A percentile compares a stretch with the other conserved stretches of the same genome.
Evolutionary conservation across 2,113 vertebrate genomes (phyloP).

Genomic region (Clupea harengus): DNA sequence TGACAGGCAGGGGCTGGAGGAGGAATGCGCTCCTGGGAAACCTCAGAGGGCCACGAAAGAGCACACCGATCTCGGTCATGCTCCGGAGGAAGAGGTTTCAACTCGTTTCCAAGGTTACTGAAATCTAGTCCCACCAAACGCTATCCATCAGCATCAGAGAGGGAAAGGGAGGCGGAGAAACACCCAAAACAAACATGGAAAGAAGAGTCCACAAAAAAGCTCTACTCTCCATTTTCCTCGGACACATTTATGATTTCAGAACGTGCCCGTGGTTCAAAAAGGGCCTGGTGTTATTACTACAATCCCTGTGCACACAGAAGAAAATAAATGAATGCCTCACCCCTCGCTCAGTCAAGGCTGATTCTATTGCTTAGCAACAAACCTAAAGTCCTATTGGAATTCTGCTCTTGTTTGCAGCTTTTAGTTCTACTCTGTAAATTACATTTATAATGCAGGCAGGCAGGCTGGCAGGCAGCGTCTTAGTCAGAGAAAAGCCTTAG

Average conservation of each 20-base stretch:
- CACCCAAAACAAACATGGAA: conserved; percentile 2
- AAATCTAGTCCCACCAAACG: conserved; percentile 71
- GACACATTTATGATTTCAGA: conserved; percentile 70
- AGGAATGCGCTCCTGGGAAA: conserved; percentile 63
- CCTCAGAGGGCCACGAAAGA: conserved; percentile 60
- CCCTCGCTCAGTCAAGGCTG: conserved; percentile 63
- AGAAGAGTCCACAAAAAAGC: conserved; percentile 33
- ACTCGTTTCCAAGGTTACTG: conserved; percentile 80
- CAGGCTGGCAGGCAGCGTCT: conserved; percentile 66
- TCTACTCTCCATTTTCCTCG: conserved; percentile 64
- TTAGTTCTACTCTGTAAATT: conserved; percentile 82
- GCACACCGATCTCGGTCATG: conserved; percentile 74
- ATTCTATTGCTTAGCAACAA: conserved; percentile 78
- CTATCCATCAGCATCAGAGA: conserved; percentile 68
- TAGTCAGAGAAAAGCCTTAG: conserved; percentile 59
- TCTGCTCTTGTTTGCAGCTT: conserved; percentile 83
- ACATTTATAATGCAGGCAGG: conserved; percentile 74
- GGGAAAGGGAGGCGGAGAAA: conserved; percentile 24
- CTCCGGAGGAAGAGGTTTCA: conserved; percentile 65
- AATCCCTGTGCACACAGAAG: conserved; percentile 65
- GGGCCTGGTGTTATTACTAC: conserved; percentile 74
- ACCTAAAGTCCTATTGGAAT: conserved; percentile 78
- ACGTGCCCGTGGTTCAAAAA: conserved; percentile 57
- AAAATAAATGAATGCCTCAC: conserved; percentile 52
- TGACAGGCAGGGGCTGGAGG: conserved; percentile 47